phyloP scores from a whole-genome alignment of 2,797 vertebrate genomes.

The Chromobotia macracanthus region DNA sequence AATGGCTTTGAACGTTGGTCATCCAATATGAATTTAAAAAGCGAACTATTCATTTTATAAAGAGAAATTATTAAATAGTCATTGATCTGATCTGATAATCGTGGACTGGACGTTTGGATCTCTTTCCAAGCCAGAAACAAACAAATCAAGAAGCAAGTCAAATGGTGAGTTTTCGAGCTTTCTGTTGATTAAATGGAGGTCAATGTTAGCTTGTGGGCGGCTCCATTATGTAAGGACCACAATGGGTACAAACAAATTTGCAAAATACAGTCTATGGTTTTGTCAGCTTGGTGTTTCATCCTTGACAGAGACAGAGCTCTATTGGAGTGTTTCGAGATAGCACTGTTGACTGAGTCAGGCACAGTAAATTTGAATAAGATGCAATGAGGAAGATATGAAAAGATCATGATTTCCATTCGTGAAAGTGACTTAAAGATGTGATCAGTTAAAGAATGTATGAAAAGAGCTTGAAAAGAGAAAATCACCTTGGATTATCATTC shows the following conservation, averaged over 20 bases:
- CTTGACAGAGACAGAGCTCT: conserved; percentile 17
- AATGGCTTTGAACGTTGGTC: background rate
- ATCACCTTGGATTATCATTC: conserved; percentile 42
- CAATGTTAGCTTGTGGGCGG: conserved; percentile 31
- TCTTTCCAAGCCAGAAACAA: background rate
- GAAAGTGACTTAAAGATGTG: conserved; percentile 33
- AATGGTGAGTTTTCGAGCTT: background rate
- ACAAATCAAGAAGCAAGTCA: conserved; percentile 37
- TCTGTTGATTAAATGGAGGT: conserved; percentile 25
- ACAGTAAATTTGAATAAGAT: conserved; percentile 17
- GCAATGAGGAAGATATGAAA: background rate
- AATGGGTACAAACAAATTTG: conserved; percentile 2
- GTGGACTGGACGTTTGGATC: background rate
- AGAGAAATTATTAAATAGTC: background rate
- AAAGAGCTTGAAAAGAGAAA: conserved; percentile 19
- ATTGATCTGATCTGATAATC: background rate
- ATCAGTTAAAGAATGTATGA: conserved; percentile 29
- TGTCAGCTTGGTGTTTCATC: conserved; percentile 19
- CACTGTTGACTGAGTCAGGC: background rate
- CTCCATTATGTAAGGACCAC: conserved; percentile 26
- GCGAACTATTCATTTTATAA: background rate
- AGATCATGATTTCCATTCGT: conserved; percentile 26
- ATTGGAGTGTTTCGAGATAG: background rate
- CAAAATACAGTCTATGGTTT: conserved; percentile 9
- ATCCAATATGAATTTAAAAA: background rate